Conservation (phyloP, 2,113 vertebrate species). For the Girardinichthys multiradiatus region DNA sequence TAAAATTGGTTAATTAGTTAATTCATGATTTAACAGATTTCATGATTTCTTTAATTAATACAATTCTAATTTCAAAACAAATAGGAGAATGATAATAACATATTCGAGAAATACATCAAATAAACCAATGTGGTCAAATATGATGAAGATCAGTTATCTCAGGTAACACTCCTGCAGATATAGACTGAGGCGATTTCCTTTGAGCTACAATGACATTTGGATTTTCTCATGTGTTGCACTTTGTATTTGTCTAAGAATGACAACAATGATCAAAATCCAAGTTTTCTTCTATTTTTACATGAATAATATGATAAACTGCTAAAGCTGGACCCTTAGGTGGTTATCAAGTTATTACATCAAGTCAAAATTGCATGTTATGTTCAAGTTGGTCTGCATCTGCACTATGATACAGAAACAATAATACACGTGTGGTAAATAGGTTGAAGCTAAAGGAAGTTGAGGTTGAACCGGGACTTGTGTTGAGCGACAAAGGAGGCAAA, state of each 20-base stretch:
- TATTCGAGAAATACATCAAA: background rate
- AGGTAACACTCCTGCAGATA: background rate
- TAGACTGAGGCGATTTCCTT: background rate
- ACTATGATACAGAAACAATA: slow-evolving; percentile 5
- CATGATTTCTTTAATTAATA: background rate
- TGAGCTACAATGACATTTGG: background rate
- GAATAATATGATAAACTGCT: background rate
- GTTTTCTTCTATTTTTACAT: background rate
- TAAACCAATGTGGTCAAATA: no score
- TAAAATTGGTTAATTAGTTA: no score
- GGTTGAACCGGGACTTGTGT: slow-evolving; percentile 12
- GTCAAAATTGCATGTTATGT: background rate
- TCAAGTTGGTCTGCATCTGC: background rate
- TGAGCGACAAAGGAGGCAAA: background rate
- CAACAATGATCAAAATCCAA: background rate
- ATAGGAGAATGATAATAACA: background rate
- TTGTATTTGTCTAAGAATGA: background rate
- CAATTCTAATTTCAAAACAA: background rate
- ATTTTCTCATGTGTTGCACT: background rate
- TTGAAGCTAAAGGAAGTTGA: slow-evolving; percentile 25
- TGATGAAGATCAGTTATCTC: no score
- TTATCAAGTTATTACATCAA: background rate
- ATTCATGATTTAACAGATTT: no score
- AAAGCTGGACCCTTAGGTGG: background rate
- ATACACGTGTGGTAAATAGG: slow-evolving; percentile 12